phyloP scores from a whole-genome alignment of 2,113 vertebrate genomes.

The Limanda limanda region DNA sequence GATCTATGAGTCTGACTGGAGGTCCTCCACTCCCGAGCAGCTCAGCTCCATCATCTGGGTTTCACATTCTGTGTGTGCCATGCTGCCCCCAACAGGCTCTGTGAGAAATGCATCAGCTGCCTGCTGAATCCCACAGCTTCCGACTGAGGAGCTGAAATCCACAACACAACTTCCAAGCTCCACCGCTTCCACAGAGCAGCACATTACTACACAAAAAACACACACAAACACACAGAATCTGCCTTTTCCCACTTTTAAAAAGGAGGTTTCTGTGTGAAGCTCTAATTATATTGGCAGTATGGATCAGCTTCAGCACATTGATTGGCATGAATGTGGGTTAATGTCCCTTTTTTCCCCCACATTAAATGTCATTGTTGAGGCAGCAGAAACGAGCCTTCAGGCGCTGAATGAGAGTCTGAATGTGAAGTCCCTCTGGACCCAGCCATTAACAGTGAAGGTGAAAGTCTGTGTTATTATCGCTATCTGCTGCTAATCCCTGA shows the following conservation, averaged over 20 bases:
- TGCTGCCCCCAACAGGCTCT: conserved; percentile 82
- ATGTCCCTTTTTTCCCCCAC: conserved; percentile 60
- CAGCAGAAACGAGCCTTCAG: conserved; percentile 64
- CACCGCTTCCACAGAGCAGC: background rate
- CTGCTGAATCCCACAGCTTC: conserved; percentile 43
- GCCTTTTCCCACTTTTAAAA: background rate
- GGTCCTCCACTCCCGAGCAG: conserved; percentile 23
- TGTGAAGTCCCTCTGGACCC: conserved; percentile 49
- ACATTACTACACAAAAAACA: background rate
- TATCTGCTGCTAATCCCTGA: conserved; percentile 11
- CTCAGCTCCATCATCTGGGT: conserved; percentile 55
- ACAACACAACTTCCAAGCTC: conserved; percentile 26
- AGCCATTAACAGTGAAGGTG: conserved; percentile 23
- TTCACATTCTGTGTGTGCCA: conserved; percentile 74
- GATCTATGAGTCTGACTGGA: conserved; percentile 35
- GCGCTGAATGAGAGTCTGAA: conserved; percentile 44
- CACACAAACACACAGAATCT: background rate
- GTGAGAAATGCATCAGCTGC: conserved; percentile 28
- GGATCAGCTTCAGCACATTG: conserved; percentile 51
- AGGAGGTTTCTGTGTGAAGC: background rate
- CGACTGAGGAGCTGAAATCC: conserved; percentile 13
- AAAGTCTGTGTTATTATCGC: conserved; percentile 34
- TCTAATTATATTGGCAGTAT: conserved; percentile 23
- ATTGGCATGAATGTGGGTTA: conserved; percentile 69
- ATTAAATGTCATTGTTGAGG: conserved; percentile 58